These are phyloP conservation scores for Aproaerema taeniolella DNA, from an alignment of 2,888 invertebrate species.

Conservation along the genomic window DNA sequence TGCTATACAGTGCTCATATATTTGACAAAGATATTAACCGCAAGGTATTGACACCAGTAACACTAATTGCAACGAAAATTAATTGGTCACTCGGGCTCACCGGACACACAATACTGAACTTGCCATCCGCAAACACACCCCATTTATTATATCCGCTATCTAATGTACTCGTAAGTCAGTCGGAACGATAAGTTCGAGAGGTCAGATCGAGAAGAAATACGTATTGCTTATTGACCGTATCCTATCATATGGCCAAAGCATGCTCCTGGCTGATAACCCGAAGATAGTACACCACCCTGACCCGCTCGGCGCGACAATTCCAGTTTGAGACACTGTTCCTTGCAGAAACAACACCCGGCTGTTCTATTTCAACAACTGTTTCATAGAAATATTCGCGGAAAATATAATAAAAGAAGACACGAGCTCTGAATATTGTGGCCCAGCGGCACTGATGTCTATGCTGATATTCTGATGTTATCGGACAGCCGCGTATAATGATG, in stretches of 20 bases:
- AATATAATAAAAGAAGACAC: constrained; percentile 12
- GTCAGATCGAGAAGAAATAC: constrained; percentile 57
- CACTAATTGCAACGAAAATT: constrained; percentile 31
- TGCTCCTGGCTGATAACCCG: constrained; percentile 65
- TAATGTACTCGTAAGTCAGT: constrained; percentile 60
- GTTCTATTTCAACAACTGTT: not conserved
- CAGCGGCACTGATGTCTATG: constrained; percentile 30
- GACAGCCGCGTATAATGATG: constrained; percentile 50
- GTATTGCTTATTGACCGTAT: constrained; percentile 53
- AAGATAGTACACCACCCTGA: constrained; percentile 46
- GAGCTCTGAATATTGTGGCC: constrained; percentile 28
- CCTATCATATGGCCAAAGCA: constrained; percentile 52
- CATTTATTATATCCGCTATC: constrained; percentile 72
- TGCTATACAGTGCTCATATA: not conserved
- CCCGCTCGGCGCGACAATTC: constrained; percentile 37
- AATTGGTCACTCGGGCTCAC: constrained; percentile 40
- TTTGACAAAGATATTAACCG: constrained; percentile 9
- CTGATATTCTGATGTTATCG: constrained; percentile 48
- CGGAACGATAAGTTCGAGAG: constrained; percentile 51
- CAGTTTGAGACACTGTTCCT: constrained; percentile 31
- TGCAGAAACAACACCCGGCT: constrained; percentile 22
- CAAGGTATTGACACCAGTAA: constrained; percentile 15
- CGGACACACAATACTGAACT: constrained; percentile 51
- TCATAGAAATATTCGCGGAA: constrained; percentile 8
- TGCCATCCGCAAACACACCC: constrained; percentile 59